Percentiles rank a stretch among this genome's conserved stretches.
These are phyloP conservation scores for Fregata magnificens DNA, from an alignment of 2,113 vertebrate genomes.

Conservation along the genomic window DNA sequence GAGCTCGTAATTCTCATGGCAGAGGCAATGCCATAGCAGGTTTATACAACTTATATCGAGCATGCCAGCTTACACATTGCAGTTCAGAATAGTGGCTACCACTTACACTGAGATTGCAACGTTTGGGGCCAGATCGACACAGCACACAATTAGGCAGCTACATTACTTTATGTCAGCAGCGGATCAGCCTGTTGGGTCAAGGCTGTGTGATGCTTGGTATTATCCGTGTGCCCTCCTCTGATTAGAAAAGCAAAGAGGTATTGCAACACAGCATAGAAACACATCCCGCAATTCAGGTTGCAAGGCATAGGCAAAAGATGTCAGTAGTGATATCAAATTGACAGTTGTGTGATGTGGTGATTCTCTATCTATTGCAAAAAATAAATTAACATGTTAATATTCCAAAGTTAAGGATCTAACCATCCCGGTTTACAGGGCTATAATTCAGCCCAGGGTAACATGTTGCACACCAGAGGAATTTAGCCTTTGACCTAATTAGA, in stretches of 20 bases:
- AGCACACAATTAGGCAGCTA: neutral
- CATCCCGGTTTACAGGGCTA: neutral
- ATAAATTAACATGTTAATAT: neutral
- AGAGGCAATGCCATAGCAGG: neutral
- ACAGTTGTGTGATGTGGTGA: neutral
- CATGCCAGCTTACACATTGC: neutral
- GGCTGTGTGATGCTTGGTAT: neutral
- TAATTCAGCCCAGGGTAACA: slow-evolving; percentile 20
- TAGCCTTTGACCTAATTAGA: slow-evolving; percentile 63
- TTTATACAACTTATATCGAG: neutral
- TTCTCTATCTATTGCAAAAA: neutral
- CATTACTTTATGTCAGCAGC: neutral
- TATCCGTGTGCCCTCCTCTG: neutral
- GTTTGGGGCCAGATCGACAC: neutral
- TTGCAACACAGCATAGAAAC: neutral
- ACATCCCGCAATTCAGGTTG: neutral
- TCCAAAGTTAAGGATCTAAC: slow-evolving; percentile 11
- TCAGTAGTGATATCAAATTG: neutral
- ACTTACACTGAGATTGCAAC: neutral
- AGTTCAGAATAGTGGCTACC: neutral
- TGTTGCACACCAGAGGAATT: slow-evolving; percentile 43
- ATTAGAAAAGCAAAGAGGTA: neutral
- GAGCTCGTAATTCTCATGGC: neutral
- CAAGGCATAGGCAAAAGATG: neutral
- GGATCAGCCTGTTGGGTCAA: neutral